Evolutionary conservation across 2,888 invertebrate species (phyloP).

Genomic region (Scaeva pyrastri): DNA sequence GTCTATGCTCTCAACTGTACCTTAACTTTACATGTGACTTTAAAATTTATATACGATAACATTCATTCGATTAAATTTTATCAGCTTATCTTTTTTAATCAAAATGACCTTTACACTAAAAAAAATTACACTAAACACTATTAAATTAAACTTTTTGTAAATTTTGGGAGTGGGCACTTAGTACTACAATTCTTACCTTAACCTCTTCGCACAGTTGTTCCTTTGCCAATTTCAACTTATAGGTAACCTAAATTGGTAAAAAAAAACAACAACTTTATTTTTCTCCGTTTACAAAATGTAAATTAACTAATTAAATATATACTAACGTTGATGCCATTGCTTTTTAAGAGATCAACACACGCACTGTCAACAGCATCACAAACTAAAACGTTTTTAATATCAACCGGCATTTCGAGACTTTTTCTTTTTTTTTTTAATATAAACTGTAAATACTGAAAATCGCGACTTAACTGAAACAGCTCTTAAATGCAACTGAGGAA

Average conservation of each 20-base stretch:
- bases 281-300: not conserved
- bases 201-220: conserved; percentile 93
- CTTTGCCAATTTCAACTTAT: conserved; percentile 90
- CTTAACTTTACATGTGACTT: not conserved
- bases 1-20: not conserved
- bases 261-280: conserved; percentile 30
- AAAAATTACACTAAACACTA: not conserved
- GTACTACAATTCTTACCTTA: conserved; percentile 86
- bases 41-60: not conserved
- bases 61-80: not conserved
- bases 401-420: conserved; percentile 84
- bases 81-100: not conserved
- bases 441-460: not conserved
- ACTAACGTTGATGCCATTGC: conserved; percentile 91
- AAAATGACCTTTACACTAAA: not conserved
- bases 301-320: not conserved
- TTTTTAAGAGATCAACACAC: conserved; percentile 91
- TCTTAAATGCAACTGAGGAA: conserved; percentile 55
- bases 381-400: conserved; percentile 92
- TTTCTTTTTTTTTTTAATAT: conserved; percentile 25
- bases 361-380: conserved; percentile 96
- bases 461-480: conserved; percentile 36
- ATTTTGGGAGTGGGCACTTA: not conserved
- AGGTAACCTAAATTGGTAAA: conserved; percentile 83
- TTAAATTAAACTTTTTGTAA: no score